Evolutionary conservation across 2,888 invertebrate species (phyloP), one percentile per base, ranked within the genome.

Genomic region (Pomacea canaliculata): DNA sequence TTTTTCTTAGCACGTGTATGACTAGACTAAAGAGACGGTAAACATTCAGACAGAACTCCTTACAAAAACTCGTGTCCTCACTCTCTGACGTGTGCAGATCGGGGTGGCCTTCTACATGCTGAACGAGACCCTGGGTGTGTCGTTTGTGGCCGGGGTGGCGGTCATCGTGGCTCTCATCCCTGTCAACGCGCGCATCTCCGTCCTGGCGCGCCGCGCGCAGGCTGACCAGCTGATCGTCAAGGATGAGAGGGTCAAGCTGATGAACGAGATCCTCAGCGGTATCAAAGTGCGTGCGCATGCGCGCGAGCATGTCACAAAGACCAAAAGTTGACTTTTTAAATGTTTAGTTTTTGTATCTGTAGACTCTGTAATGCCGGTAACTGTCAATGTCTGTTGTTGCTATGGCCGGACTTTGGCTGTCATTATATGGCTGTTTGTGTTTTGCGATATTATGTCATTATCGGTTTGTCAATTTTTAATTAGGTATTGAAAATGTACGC

Each of bases 191-290:
- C 76, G 73, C 13, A 66, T 85, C 56, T 81, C 80, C 13, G 74
- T 77, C 23, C 72, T 78, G 48, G 73, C 76, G 59, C 79, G 81
- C 63, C 69, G 81, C 46, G 74, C 81, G 5, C 82, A 83, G 74
- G 68, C 81, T 13, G 93, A 93, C 81, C 97, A 97, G 91, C 97
- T 98, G 97, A 96, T 96, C 88, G 95, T 94, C 91, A 98, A 98
- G 91, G 97, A 98, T 87, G 95, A 96, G 87, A 93, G 97, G 84
- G 96, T 97, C 0, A 97, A 97, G 87, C 92, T 97, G 73, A 97
- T 97, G 96, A 97, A 96, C 86, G 97, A 97, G 92, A 94, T 97
- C 81, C 93, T 97, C 76, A 96, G 95, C 90, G 97, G 97, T 70
- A 97, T 97, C 83, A 97, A 97, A 93, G 96, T 96, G 23, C 23